A percentile compares a stretch with the other conserved stretches of the same genome.
These are phyloP conservation scores for Xestobium rufovillosum DNA, from an alignment of 2,888 invertebrate species.

Conservation along the genomic window DNA sequence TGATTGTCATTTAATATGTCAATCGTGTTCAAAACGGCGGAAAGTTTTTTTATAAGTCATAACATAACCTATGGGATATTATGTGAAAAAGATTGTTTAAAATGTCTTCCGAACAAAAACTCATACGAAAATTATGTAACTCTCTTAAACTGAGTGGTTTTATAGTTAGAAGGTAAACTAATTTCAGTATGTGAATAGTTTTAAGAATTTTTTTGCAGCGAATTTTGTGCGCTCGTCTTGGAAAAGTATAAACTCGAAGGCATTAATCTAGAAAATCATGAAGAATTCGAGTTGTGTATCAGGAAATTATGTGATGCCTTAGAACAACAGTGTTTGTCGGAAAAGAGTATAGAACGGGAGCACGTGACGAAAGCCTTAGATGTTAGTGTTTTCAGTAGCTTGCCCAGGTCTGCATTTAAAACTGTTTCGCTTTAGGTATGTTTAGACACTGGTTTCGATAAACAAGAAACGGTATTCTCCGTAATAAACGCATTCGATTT, in stretches of 20 bases:
- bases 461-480: slow-evolving; percentile 64
- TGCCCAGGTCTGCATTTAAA: slow-evolving; percentile 6
- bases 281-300: slow-evolving; percentile 61
- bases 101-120: slow-evolving; percentile 41
- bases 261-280: slow-evolving; percentile 46
- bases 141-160: slow-evolving; percentile 72
- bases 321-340: slow-evolving; percentile 66
- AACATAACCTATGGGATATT: no score
- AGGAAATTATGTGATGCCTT: slow-evolving; percentile 71
- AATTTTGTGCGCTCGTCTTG: slow-evolving; percentile 64
- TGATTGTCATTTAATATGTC: no score
- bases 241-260: slow-evolving; percentile 51
- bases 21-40: no score
- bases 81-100: no score
- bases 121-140: slow-evolving; percentile 55
- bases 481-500: slow-evolving; percentile 77
- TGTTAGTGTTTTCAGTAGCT: slow-evolving; percentile 40
- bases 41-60: no score
- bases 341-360: slow-evolving; percentile 63
- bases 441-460: slow-evolving; percentile 53
- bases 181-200: slow-evolving; percentile 5
- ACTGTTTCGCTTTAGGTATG: slow-evolving; percentile 43
- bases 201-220: slow-evolving; percentile 44
- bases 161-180: slow-evolving; percentile 52
- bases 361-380: slow-evolving; percentile 68